A percentile compares a stretch with the other conserved stretches of the same genome.
phyloP scores from a whole-genome alignment of 2,888 invertebrate species.

The Agrochola lychnidis region DNA sequence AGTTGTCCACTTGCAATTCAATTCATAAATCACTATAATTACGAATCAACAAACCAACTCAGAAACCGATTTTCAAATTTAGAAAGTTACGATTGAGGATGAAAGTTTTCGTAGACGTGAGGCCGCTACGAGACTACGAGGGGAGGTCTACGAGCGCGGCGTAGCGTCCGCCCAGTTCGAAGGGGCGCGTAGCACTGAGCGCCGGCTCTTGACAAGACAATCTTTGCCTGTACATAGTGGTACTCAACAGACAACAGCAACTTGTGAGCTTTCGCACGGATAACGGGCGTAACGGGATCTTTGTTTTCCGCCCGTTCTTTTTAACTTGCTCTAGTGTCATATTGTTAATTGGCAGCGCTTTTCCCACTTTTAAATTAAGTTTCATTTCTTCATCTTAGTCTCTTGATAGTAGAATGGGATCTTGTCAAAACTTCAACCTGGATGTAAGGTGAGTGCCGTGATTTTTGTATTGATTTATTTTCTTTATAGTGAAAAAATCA shows the following conservation, averaged over 20 bases:
- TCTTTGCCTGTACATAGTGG: constrained; percentile 85
- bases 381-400: constrained; percentile 37
- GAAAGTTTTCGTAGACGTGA: constrained; percentile 73
- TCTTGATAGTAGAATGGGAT: constrained; percentile 35
- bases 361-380: constrained; percentile 53
- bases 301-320: constrained; percentile 81
- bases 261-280: constrained; percentile 86
- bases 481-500: neutral
- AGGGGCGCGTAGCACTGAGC: constrained; percentile 86
- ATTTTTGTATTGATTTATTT: neutral
- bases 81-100: constrained; percentile 51
- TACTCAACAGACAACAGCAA: constrained; percentile 85
- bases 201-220: constrained; percentile 87
- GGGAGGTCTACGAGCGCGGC: constrained; percentile 66
- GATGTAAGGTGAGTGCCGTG: neutral
- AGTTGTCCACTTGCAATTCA: constrained; percentile 69
- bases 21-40: constrained; percentile 61
- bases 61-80: constrained; percentile 45
- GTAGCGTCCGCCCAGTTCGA: constrained; percentile 84
- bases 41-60: constrained; percentile 53
- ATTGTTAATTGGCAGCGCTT: constrained; percentile 73
- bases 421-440: neutral
- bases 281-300: constrained; percentile 83
- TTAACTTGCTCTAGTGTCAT: constrained; percentile 73
- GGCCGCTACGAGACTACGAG: constrained; percentile 72